Evolutionary conservation across 2,113 vertebrate species (phyloP).

Genomic region (Pavo muticus): DNA sequence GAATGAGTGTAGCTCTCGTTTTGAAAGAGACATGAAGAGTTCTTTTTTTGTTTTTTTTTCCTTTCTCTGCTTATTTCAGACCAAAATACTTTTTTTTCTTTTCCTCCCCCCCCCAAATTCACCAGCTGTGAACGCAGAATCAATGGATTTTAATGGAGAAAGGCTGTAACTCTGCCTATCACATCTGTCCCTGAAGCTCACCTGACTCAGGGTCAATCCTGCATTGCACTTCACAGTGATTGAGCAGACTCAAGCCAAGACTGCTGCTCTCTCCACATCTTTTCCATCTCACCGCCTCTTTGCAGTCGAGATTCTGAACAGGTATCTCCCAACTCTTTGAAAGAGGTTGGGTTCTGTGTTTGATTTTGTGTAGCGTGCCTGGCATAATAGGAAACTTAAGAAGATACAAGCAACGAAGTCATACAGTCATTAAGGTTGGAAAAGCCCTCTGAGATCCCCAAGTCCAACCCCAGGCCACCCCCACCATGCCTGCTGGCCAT

Average conservation of each 20-base stretch:
- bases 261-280: background rate
- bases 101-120: background rate
- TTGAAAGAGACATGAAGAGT: accelerated
- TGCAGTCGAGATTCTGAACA: background rate
- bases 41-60: no score
- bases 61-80: background rate
- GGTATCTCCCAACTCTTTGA: background rate
- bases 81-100: background rate
- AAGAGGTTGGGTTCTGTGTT: background rate
- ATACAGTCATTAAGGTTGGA: no score
- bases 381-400: no score
- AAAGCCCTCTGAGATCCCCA: no score
- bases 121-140: background rate
- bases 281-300: background rate
- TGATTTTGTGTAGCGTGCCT: accelerated
- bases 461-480: no score
- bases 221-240: background rate
- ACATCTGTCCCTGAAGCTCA: background rate
- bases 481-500: no score
- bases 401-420: no score
- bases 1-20: background rate
- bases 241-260: background rate
- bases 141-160: background rate
- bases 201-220: accelerated
- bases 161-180: background rate